Evolutionary conservation across 2,113 vertebrate genomes (phyloP), one percentile per base, ranked within the genome.

Genomic region (Amphilophus citrinellus): DNA sequence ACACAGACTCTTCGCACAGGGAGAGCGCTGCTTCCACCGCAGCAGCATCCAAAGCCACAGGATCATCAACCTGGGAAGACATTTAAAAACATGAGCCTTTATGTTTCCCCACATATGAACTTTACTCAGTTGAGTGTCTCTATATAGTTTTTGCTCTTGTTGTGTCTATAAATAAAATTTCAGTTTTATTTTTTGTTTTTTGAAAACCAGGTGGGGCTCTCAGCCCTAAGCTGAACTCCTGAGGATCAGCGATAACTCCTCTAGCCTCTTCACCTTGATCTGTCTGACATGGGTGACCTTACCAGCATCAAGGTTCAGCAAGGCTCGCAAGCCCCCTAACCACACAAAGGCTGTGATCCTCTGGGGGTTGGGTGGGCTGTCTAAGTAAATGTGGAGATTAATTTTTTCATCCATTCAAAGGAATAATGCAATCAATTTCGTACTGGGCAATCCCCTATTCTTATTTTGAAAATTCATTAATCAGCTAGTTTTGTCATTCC

Each of bases 1-100:
- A 97, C 77, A 97, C 97, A 0, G 97, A 97, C 78, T 99, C 98
- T 93, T 99, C 98, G 1, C 98, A 99, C 60, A 99, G 97, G 37
- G 98, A 99, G 4, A 99, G 94, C 37, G 98, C 98, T 5, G 98
- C 98, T 94, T 99, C 98, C 60, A 99, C 98, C 9, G 98, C 98
- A 22, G 98, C 98, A 13, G 98, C 98, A 84, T 99, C 98, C 94
- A 99, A 91, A 58, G 97, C 98, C 81, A 98, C 97, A 30, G 98
- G 97, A 90, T 98, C 98, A 0, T 99, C 98, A 47, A 98, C 98
- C 98, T 99, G 92, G 81, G 17, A 58, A 24, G 6, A 13, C 6
- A 2, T 39, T 39, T 39, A 39, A 39, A 35, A 35, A 35, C 35
- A 37, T 10, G 32, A 30, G 47, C 60, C 53, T 10, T 13, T 53